phyloP scores from a whole-genome alignment of 2,888 invertebrate genomes.

The Oxycera nigricornis region DNA sequence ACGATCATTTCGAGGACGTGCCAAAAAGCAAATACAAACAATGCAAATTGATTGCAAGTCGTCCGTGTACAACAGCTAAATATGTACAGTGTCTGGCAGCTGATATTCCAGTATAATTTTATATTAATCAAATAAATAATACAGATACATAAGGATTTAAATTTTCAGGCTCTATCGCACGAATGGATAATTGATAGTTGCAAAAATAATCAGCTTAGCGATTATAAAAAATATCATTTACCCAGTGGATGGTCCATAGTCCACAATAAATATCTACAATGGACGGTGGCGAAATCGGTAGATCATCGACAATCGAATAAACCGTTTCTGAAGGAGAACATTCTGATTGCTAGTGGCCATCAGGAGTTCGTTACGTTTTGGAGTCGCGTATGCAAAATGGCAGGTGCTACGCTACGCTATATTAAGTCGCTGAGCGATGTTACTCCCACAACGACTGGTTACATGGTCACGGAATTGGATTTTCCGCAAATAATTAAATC shows the following conservation, averaged over 20 bases:
- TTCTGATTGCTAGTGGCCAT: conserved; percentile 65
- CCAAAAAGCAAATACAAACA: conserved; percentile 65
- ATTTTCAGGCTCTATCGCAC: conserved; percentile 67
- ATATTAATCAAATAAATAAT: neutral
- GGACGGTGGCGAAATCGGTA: conserved; percentile 54
- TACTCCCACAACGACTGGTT: conserved; percentile 63
- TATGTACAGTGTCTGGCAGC: conserved; percentile 75
- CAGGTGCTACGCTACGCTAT: conserved; percentile 64
- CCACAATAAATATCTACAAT: conserved; percentile 62
- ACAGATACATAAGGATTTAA: neutral
- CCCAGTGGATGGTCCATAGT: conserved; percentile 70
- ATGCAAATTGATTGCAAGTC: conserved; percentile 71
- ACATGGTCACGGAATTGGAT: conserved; percentile 69
- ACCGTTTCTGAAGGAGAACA: conserved; percentile 64
- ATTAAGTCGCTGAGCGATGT: conserved; percentile 63
- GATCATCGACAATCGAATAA: conserved; percentile 58
- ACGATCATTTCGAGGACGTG: conserved; percentile 68
- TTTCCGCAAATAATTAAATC: conserved; percentile 67
- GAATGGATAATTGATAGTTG: conserved; percentile 75
- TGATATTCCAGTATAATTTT: conserved; percentile 63
- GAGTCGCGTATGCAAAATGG: conserved; percentile 68
- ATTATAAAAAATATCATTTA: conserved; percentile 64
- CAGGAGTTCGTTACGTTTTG: conserved; percentile 68
- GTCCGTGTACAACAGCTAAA: conserved; percentile 76
- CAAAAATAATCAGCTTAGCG: conserved; percentile 58